Percentiles rank a stretch among this genome's conserved stretches.
Evolutionary conservation across 1,140 invertebrate species (phyloP).

Genomic region (Drosophila elegans): DNA sequence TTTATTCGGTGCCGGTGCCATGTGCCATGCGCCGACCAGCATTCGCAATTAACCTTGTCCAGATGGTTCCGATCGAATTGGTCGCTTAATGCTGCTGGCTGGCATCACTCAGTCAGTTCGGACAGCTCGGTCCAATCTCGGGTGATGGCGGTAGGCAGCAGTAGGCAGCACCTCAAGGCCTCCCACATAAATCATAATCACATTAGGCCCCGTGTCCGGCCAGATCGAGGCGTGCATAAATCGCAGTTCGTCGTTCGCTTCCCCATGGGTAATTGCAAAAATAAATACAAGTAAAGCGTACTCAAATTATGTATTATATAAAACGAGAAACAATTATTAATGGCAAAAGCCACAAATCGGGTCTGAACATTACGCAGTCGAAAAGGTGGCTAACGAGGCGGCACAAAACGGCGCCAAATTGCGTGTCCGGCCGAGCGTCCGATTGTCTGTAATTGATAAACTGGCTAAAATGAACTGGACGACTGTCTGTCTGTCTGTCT

Average conservation of each 20-base stretch:
- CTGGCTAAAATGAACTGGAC: conserved; percentile 67
- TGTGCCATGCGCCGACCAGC: conserved; percentile 48
- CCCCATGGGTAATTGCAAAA: conserved; percentile 52
- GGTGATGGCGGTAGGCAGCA: conserved; percentile 3
- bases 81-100: conserved; percentile 15
- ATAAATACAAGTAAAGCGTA: conserved; percentile 50
- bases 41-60: conserved; percentile 69
- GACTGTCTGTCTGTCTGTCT: conserved; percentile 19
- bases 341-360: conserved; percentile 60
- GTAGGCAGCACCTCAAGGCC: conserved; percentile 60
- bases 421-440: conserved; percentile 39
- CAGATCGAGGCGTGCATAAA: conserved; percentile 42
- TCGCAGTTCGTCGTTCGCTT: conserved; percentile 34
- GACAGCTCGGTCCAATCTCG: conserved; percentile 6
- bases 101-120: conserved; percentile 39
- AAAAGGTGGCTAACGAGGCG: conserved; percentile 67
- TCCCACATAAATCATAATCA: conserved; percentile 76
- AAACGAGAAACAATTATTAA: conserved; percentile 67
- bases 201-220: conserved; percentile 48
- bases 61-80: conserved; percentile 13
- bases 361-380: conserved; percentile 41
- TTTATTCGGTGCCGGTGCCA: conserved; percentile 42
- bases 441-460: conserved; percentile 74
- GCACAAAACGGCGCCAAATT: conserved; percentile 70
- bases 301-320: conserved; percentile 72